Evolutionary conservation across 2,888 invertebrate genomes (phyloP).

Genomic region (Drosophila tanythrix): DNA sequence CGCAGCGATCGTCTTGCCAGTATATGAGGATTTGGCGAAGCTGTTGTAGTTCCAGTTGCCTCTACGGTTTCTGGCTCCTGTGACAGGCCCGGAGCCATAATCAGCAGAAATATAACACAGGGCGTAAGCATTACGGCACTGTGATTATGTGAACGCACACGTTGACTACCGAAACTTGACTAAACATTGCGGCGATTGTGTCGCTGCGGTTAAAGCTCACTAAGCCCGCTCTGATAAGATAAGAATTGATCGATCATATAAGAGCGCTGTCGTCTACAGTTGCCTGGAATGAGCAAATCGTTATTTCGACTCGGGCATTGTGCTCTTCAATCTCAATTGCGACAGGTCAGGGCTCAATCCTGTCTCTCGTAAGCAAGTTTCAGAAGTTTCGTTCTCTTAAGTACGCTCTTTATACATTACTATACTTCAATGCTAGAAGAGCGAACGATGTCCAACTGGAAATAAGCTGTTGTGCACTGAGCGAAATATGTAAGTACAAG

Average conservation of each 20-base stretch:
- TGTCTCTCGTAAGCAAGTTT: conserved; percentile 21
- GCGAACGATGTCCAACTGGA: background rate
- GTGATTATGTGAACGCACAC: conserved; percentile 51
- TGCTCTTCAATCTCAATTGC: conserved; percentile 33
- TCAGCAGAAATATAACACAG: conserved; percentile 35
- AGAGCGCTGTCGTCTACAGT: conserved; percentile 21
- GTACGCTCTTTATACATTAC: background rate
- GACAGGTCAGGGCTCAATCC: conserved; percentile 62
- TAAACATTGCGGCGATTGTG: conserved; percentile 45
- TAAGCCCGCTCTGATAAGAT: conserved; percentile 66
- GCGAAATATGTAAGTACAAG: background rate
- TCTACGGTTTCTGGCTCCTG: conserved; percentile 10
- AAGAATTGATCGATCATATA: conserved; percentile 54
- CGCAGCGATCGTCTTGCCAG: conserved; percentile 81
- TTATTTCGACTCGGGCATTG: background rate
- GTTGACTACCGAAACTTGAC: conserved; percentile 64
- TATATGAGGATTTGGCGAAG: conserved; percentile 9
- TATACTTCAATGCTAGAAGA: background rate
- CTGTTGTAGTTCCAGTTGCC: conserved; percentile 1
- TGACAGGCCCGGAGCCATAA: conserved; percentile 30
- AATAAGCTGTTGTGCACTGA: conserved; percentile 7
- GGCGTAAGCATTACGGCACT: conserved; percentile 48
- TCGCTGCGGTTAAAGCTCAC: conserved; percentile 42
- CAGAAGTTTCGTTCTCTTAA: conserved; percentile 8
- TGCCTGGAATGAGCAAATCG: background rate